Conservation (phyloP, 1,140 invertebrate genomes). For the Babylonia areolata region DNA sequence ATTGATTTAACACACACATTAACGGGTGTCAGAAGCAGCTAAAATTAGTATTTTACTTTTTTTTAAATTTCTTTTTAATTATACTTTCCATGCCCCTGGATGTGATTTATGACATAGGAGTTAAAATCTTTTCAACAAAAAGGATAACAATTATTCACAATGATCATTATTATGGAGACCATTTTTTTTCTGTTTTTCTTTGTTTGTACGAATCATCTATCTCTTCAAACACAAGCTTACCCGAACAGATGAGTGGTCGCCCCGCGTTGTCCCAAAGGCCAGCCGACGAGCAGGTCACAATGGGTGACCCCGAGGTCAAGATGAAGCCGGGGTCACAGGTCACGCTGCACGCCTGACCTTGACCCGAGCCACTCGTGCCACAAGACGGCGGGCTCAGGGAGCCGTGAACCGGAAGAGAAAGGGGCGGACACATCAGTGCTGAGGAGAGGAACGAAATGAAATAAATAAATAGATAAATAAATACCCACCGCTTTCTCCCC, state of each 20-base stretch:
- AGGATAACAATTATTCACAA: too few relatives aligned
- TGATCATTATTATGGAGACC: background rate
- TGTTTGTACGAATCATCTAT: background rate
- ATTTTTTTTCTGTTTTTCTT: background rate
- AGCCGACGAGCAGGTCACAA: background rate
- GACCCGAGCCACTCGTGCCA: slow-evolving; percentile 15
- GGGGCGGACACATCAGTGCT: slow-evolving; percentile 49
- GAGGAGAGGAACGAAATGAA: background rate
- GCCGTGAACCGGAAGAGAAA: slow-evolving; percentile 46
- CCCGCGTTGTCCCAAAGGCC: background rate
- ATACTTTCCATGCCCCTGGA: too few relatives aligned
- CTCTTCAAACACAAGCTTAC: background rate
- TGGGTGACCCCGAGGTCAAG: slow-evolving; percentile 38
- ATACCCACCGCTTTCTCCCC: too few relatives aligned
- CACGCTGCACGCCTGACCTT: slow-evolving; percentile 51
- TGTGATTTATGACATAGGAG: too few relatives aligned
- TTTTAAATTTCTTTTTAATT: too few relatives aligned
- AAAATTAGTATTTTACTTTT: too few relatives aligned
- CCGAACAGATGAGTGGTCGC: background rate
- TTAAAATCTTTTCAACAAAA: too few relatives aligned
- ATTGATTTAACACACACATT: too few relatives aligned
- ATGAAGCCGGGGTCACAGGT: slow-evolving; percentile 56
- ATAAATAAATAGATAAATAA: too few relatives aligned
- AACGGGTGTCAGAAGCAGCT: too few relatives aligned
- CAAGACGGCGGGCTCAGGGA: slow-evolving; percentile 47